Base-by-base conservation (phyloP, 2,888 invertebrate species). In the Drosophila meridiana region DNA sequence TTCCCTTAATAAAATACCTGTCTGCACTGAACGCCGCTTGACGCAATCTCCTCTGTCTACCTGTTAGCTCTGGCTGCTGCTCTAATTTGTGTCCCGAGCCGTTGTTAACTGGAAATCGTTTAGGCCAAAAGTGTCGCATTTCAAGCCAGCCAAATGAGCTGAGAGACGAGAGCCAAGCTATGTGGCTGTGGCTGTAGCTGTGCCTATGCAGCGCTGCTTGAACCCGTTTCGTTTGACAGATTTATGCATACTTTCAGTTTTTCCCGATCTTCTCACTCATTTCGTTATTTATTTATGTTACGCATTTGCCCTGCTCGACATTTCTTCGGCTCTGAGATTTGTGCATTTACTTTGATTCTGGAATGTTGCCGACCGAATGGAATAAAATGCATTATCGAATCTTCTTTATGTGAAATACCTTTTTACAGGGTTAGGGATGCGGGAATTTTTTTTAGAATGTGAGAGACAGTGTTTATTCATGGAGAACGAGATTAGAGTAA, bases 201-300 rank as follows among this genome's bases (percentile, higher is more conserved):
- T 7, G 28, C 9, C 14, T 14, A 4, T 3, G 38, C 28, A n/a
- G 53, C 73, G 69, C 30, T n/a, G 82, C 74, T 77, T 73, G 82
- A 87, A 78, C 70, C 73, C 73, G 52, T 69, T 73, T 79, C 78
- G 42, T 71, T 75, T 69, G 80, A 82, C 73, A 87, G 73, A 84
- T 87, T 89, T 85, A 87, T 87, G 85, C 73, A 73, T 77, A 87
- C 75, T 87, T 74, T 84, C 67, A 43, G 77, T 72, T 76, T 47
- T 20, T 82, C 67, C 55, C 58, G 34, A 45, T 58, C 70, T 60
- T 30, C 38, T 40, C 34, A 36, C 48, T 69, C 38, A 28, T 28
- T 55, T 66, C 48, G 57, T 69, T 72, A 86, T 86, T 72, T 72
- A 86, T 83, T 83, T 88, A 86, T 83, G 78, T 61, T 66, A 68